Evolutionary conservation across 1,140 invertebrate species (phyloP).

Genomic region (Cardiocondyla obscurior): DNA sequence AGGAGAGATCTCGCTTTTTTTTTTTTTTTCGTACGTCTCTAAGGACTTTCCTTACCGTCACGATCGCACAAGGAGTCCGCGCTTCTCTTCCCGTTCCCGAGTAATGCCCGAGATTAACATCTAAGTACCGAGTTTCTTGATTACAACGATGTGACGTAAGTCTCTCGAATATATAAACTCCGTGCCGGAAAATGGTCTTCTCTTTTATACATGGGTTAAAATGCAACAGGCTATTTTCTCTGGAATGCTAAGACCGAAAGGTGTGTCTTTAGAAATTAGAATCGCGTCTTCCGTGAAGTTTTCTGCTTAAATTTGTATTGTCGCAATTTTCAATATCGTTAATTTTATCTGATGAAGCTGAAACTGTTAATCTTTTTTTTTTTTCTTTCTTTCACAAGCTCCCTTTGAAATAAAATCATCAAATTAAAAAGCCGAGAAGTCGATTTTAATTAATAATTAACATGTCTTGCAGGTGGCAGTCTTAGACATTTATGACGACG

Average conservation of each 20-base stretch:
- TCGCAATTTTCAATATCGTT: neutral
- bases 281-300: neutral
- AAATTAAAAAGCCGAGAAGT: neutral
- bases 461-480: neutral
- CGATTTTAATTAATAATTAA: conserved; percentile 17
- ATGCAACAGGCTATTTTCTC: neutral
- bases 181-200: neutral
- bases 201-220: neutral
- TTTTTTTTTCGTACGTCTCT: neutral
- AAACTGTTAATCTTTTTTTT: neutral
- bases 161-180: neutral
- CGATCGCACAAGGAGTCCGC: neutral
- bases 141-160: conserved; percentile 37
- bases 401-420: no score
- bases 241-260: neutral
- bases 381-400: neutral
- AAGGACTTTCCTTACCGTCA: neutral
- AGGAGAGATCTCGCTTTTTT: neutral
- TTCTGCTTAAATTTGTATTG: neutral
- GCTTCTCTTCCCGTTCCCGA: neutral
- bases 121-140: conserved; percentile 11
- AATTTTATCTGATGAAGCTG: neutral
- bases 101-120: conserved; percentile 36
- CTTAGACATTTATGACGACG: conserved; percentile 13
- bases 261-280: neutral